Evolutionary conservation across 2,797 vertebrate genomes (phyloP), one percentile per base, ranked within the genome.

Genomic region (Xerus rutilus): DNA sequence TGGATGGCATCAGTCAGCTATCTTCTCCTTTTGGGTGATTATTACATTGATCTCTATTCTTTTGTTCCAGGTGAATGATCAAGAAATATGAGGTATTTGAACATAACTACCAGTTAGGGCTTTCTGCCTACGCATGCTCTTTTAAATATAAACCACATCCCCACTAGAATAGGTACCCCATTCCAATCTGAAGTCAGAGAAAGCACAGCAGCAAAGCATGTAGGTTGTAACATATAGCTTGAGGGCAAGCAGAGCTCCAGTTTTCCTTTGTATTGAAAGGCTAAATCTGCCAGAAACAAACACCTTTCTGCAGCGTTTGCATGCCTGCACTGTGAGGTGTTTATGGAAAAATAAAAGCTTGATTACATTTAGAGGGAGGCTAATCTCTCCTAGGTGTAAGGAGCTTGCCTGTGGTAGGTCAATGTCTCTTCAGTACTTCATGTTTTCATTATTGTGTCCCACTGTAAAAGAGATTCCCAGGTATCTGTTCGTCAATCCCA

Each of bases 241-340:
- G 15, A 65, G 72, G 95, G 54, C 35, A 97, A 89, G 39, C 52
- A 69, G 35, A 96, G 72, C 11, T 65, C 35, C 30, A 64, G 5
- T 93, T 96, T 96, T 62, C 70, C 67, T 85, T 62, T 28, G 73
- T 59, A 94, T 84, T 43, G 18, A 94, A 93, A 70, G 52, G 15
- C 74, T 65, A 28, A 81, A 93, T 32, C 20, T 2, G 7, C 59
- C 25, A 64, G 84, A 45, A 54, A 62, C 25, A 79, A 30, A 47
- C 3, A 65, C 78, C 47, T 17, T 86, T 62, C 69, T 76, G 39
- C 49, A 21, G 32, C 13, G 25, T 54, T 78, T 77, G 28, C 18
- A 23, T 70, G 84, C 18, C 11, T 73, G 18, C 18, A 43, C 4
- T 86, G n/a, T 78, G 32, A 79, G 90, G 47, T 39, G 39, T 45